Evolutionary conservation across 2,113 vertebrate genomes (phyloP).

Genomic region (Sula dactylatra): DNA sequence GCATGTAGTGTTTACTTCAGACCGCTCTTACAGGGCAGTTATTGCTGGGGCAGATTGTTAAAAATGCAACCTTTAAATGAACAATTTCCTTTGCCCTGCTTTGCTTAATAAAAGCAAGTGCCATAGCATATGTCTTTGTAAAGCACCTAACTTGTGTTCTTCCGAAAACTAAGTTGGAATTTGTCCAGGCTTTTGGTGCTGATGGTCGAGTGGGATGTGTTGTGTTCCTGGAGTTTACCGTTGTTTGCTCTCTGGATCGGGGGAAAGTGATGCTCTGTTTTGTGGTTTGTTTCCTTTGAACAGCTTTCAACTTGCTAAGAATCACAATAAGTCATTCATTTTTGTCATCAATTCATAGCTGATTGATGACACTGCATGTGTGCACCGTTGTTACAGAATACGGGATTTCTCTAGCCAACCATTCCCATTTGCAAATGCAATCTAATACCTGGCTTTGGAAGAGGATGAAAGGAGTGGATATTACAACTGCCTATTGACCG

Average conservation of each 20-base stretch:
- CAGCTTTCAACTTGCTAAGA: neutral
- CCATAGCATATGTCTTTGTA: neutral
- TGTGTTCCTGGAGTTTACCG: neutral
- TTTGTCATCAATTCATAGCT: too few relatives aligned
- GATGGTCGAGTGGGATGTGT: neutral
- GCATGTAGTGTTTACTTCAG: neutral
- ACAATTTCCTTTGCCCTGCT: neutral
- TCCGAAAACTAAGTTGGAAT: neutral
- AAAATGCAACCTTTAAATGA: too few relatives aligned
- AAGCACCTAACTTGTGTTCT: neutral
- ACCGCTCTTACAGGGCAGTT: neutral
- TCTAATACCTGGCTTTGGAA: neutral
- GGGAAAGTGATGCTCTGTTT: neutral
- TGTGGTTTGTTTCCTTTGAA: conserved; percentile 34
- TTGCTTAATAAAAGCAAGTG: neutral
- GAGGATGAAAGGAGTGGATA: neutral
- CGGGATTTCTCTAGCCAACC: neutral
- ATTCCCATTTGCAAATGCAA: neutral
- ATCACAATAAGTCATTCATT: conserved; percentile 34
- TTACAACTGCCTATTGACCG: neutral
- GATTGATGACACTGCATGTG: conserved; percentile 33
- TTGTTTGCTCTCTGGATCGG: neutral
- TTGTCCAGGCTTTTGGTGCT: neutral
- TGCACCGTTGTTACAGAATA: neutral
- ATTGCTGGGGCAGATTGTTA: neutral